Evolutionary conservation across 2,888 invertebrate genomes (phyloP), one percentile per base, ranked within the genome.

Genomic region (Drosophila rellima): DNA sequence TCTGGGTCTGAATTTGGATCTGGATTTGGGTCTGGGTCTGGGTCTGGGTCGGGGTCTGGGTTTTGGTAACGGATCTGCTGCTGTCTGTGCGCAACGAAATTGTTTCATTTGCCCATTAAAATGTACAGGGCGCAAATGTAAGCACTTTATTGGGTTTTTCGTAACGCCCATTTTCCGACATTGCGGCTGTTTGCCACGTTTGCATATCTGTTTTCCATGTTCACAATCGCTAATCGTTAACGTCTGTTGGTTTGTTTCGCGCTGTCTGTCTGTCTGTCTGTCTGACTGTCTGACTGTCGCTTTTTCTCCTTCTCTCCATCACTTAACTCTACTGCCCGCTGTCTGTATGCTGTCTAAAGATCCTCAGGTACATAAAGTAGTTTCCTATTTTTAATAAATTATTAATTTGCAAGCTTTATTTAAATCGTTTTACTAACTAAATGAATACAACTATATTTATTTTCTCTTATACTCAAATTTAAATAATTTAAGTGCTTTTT

Each of bases 61-160:
- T 15, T 37, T 50, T 45, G 15, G 59, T 47, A 51, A 44, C 51
- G 54, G 51, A 56, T 54, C 57, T 48, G 37, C 57, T 17, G 56
- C 67, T 44, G 62, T 56, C 54, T 45, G 59, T 26, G 45, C 42
- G 40, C 56, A 40, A 35, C 75, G 57, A 79, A 86, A 86, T 86
- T 83, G 87, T 83, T 83, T 86, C 83, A 83, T 72, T 86, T 83
- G 59, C 77, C 87, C 87, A 86, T 86, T 83, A 83, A 83, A 83
- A 83, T 83, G 84, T 83, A 71, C 83, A 59, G 76, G 72, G 56
- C 66, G 79, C 67, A 81, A 83, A 79, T 83, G 77, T 81, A 79
- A 83, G 87, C 87, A 83, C 81, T 83, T 83, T 83, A 86, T 83
- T 83, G 87, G 76, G 81, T 78, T 75, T 82, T 67, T 64, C 64